These are phyloP conservation scores for Palaemon carinicauda DNA, from an alignment of 1,140 invertebrate genomes.

Conservation along the genomic window DNA sequence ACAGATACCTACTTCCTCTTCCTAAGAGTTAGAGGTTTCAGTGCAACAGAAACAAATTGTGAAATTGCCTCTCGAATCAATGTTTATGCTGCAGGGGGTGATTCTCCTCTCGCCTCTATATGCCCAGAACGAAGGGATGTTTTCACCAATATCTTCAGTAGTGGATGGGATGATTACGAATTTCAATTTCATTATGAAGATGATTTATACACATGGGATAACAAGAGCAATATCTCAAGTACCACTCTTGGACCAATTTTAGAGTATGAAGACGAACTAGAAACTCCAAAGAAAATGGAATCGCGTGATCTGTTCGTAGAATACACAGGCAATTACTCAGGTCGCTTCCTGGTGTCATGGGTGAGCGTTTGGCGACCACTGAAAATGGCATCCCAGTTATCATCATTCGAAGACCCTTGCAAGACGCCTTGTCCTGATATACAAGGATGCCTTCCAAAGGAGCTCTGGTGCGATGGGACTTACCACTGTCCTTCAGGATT, in stretches of 20 bases:
- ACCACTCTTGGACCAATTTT: not conserved
- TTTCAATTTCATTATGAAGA: slow-evolving; percentile 28
- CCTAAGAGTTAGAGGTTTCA: slow-evolving; percentile 51
- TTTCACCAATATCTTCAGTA: slow-evolving; percentile 53
- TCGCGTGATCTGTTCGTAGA: slow-evolving; percentile 55
- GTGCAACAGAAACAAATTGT: slow-evolving; percentile 48
- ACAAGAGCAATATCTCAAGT: not conserved
- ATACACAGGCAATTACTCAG: slow-evolving; percentile 56
- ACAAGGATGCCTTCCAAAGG: slow-evolving; percentile 48
- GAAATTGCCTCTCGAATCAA: slow-evolving; percentile 55
- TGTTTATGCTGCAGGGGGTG: slow-evolving; percentile 45
- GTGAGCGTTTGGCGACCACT: slow-evolving; percentile 51
- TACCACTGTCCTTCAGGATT: slow-evolving; percentile 86
- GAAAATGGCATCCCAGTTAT: not conserved
- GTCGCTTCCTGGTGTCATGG: slow-evolving; percentile 52
- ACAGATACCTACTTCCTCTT: slow-evolving; percentile 54
- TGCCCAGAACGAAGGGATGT: slow-evolving; percentile 56
- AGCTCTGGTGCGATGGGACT: slow-evolving; percentile 86
- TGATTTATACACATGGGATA: not conserved
- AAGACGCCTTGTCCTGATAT: slow-evolving; percentile 53
- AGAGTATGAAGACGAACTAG: not conserved
- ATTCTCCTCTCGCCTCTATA: slow-evolving; percentile 49
- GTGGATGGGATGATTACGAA: slow-evolving; percentile 49
- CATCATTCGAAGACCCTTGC: slow-evolving; percentile 22
- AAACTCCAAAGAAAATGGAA: not conserved